Evolutionary conservation across 30 jellyfish, hydroid and myxozoan genomes (phyloP).

Genomic region (Mastigias papua): DNA sequence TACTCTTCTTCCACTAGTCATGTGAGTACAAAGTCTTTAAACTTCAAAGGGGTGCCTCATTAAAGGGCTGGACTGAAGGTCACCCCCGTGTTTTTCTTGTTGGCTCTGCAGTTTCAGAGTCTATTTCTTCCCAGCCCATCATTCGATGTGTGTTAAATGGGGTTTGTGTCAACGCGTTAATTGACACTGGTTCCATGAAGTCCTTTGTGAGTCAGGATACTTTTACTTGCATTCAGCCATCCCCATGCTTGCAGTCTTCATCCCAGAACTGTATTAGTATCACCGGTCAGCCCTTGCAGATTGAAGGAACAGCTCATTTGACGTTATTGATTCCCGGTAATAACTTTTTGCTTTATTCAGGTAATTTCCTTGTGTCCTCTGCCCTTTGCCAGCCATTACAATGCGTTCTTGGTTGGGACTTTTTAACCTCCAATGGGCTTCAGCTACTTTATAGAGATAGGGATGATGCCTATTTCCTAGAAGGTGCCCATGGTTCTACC

Average conservation of each 20-base stretch:
- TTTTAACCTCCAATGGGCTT: constrained; percentile 56
- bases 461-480: constrained; percentile 37
- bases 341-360: constrained; percentile 12
- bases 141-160: no score
- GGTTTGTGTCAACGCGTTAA: no score
- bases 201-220: no score
- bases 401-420: no score
- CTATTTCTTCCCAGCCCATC: no score
- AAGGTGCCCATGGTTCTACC: constrained; percentile 45
- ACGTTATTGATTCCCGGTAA: constrained; percentile 17
- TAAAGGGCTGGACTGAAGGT: no score
- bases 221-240: constrained; percentile 10
- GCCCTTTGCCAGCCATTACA: constrained; percentile 26
- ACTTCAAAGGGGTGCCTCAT: no score
- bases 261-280: constrained; percentile 23
- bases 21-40: no score
- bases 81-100: no score
- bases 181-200: no score
- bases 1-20: no score
- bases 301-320: constrained; percentile 34
- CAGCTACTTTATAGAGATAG: constrained; percentile 16
- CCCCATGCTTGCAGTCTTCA: constrained; percentile 4
- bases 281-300: constrained; percentile 26
- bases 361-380: constrained; percentile 28
- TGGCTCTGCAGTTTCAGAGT: no score